Base-by-base conservation (phyloP, 2,113 vertebrate species). In the Odocoileus virginianus region DNA sequence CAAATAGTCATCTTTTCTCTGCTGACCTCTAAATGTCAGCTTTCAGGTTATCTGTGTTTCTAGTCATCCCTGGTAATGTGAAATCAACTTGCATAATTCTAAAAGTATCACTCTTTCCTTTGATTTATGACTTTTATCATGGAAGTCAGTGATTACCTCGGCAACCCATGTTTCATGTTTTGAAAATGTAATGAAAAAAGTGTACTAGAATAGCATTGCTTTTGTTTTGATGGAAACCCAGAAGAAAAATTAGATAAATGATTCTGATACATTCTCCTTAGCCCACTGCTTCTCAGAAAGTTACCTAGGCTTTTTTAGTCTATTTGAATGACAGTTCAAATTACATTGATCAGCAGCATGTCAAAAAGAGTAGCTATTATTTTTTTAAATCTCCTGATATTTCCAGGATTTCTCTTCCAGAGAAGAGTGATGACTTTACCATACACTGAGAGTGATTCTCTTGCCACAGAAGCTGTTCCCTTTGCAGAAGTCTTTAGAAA, bases 351-450 rank as follows among this genome's bases (percentile, higher is more conserved):
- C 94, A 94, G 88, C 54, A 54, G 84, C 92, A 78, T 97, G 97
- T 97, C 97, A 97, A 86, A 97, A 96, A 89, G 86, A 89, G 97
- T 96, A 95, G 88, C 94, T 98, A 83, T 96, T 95, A 92, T 95
- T 96, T 96, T 71, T 94, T 87, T 0, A 71, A 97, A 94, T 86
- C 60, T 87, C 92, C 86, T 71, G 81, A 55, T 97, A 91, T 55
- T 95, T 96, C 74, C 43, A 96, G 47, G 74, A 94, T 78, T 94
- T 92, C 58, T 95, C 36, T 61, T 87, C 57, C n/a, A 79, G 43
- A 79, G 91, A 94, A 88, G 76, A 97, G 95, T 93, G 94, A 71
- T 95, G 87, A 89, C 76, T 94, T 96, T 78, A 50, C 84, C 36
- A 23, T 64, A 54, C 23, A 16, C 21, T 40, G 60, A 95, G 50